Base-by-base conservation (phyloP, 2,797 vertebrate species). In the Agapornis canus region DNA sequence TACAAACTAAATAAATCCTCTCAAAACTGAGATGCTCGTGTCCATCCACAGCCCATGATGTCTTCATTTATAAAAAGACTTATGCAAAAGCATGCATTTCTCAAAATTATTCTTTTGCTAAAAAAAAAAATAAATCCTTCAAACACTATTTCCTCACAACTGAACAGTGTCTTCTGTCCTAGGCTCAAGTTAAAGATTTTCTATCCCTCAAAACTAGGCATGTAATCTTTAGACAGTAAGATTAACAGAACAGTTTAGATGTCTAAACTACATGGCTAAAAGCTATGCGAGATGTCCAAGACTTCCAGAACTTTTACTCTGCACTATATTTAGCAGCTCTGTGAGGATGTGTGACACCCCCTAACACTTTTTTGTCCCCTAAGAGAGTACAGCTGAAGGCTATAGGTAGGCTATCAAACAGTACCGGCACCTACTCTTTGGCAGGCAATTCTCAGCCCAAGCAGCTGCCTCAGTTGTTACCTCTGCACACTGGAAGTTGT, bases 181-280 rank as follows among this genome's bases (percentile, higher is more conserved):
- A 16, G 29, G 48, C 37, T 77, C 39, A 61, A 26, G 57, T 72
- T 83, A 86, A 88, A 94, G 45, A 88, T 90, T 61, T 61, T 26
- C 52, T 29, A 3, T 14, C 32, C 31, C 40, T 75, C 47, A 81
- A 56, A 86, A 83, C 13, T 19, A 93, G 32, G 6, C 39, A 42
- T 5, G 13, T 49, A 39, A 84, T 42, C 59, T 75, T 83, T 47
- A 65, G 12, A 85, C 12, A 69, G 11, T 13, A 63, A 83, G 43
- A 61, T 43, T 52, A 56, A 71, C n/a, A 49, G 40, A 64, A 19
- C 6, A 51, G 69, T 63, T 71, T 17, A 66, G 82, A 80, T 56
- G 42, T 26, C 71, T 59, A 25, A 72, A 15, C 37, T 7, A 68
- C 51, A 31, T 10, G 6, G 32, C n/a, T 32, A 42, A 10, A 20